Evolutionary conservation across 2,113 vertebrate genomes (phyloP).

Genomic region (Corythornis vintsioides): DNA sequence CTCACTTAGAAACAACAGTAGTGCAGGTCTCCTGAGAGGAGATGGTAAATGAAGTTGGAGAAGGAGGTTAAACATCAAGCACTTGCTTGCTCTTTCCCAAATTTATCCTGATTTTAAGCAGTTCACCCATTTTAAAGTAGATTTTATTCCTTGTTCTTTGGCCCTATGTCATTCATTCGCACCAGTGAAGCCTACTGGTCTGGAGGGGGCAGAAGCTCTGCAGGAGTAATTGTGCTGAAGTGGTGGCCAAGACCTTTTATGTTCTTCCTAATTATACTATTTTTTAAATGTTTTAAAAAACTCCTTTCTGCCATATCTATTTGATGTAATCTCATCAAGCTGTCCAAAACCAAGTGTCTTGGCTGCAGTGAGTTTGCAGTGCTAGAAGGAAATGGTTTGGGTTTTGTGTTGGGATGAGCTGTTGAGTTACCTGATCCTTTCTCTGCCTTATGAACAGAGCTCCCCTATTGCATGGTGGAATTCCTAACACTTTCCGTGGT

Average conservation of each 20-base stretch:
- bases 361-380: accelerated
- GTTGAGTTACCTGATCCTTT: not conserved
- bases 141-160: not conserved
- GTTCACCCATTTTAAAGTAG: not conserved
- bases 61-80: not conserved
- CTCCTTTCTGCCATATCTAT: not conserved
- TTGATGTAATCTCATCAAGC: not conserved
- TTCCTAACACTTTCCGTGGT: not conserved
- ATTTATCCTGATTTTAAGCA: not conserved
- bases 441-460: not conserved
- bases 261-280: not conserved
- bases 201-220: not conserved
- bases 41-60: not conserved
- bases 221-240: not conserved
- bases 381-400: not conserved
- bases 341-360: accelerated
- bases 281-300: not conserved
- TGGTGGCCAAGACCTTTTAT: not conserved
- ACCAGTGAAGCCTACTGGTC: not conserved
- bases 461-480: not conserved
- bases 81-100: not conserved
- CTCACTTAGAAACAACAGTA: not conserved
- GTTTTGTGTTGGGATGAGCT: not conserved
- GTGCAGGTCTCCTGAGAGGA: not conserved
- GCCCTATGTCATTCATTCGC: accelerated